Percentiles rank a stretch among this genome's conserved stretches.
phyloP scores from a whole-genome alignment of 2,888 invertebrate genomes.

The Drosophila pseudotalamancana region DNA sequence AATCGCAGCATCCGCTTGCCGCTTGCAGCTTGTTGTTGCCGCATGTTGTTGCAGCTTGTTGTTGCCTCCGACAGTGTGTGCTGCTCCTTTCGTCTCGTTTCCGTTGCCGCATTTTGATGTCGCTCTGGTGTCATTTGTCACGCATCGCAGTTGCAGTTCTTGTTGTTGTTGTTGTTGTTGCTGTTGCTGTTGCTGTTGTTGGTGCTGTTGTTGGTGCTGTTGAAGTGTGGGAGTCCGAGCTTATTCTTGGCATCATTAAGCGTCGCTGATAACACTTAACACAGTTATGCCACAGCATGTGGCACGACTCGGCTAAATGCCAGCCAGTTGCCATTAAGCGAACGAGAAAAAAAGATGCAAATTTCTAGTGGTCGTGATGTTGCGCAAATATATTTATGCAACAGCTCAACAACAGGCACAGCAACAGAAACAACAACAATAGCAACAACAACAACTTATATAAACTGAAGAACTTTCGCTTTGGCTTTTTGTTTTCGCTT shows the following conservation, averaged over 20 bases:
- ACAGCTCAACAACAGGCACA: constrained; percentile 52
- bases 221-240: constrained; percentile 49
- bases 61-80: constrained; percentile 6
- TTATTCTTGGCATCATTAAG: constrained; percentile 79
- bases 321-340: constrained; percentile 53
- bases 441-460: constrained; percentile 26
- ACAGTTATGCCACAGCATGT: constrained; percentile 47
- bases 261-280: constrained; percentile 71
- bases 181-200: constrained; percentile 31
- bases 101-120: constrained; percentile 71
- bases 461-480: constrained; percentile 53
- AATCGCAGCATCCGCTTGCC: constrained; percentile 74
- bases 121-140: constrained; percentile 73
- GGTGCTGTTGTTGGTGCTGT: constrained; percentile 34
- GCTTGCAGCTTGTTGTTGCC: constrained; percentile 10
- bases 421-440: background rate
- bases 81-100: constrained; percentile 34
- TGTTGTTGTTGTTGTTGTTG: constrained; percentile 56
- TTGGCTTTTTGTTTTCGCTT: constrained; percentile 50
- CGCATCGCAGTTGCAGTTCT: constrained; percentile 56
- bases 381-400: constrained; percentile 40
- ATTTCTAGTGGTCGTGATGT: constrained; percentile 73
- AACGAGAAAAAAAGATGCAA: constrained; percentile 57
- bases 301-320: constrained; percentile 54
- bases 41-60: background rate